These are phyloP conservation scores for Chrysotoxum bicinctum DNA, from an alignment of 2,888 invertebrate species.

Conservation along the genomic window DNA sequence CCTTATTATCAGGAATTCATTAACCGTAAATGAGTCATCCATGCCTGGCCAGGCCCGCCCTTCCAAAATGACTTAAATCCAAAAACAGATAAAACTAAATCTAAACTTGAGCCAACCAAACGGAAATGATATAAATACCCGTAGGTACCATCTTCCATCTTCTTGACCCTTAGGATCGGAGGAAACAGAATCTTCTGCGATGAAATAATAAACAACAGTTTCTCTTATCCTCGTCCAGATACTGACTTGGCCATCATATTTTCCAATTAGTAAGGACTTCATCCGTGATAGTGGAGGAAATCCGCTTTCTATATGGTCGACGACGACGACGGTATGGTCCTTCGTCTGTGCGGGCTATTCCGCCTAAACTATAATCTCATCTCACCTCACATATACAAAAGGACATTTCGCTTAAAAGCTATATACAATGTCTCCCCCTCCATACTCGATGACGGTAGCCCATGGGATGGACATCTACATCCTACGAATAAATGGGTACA, in stretches of 20 bases:
- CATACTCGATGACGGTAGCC: slow-evolving; percentile 23
- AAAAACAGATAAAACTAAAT: slow-evolving; percentile 57
- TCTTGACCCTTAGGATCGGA: background rate
- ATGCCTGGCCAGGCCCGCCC: background rate
- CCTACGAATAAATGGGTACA: background rate
- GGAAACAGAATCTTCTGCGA: background rate
- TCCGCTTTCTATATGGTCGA: slow-evolving; percentile 16
- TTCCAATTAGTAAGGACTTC: slow-evolving; percentile 64
- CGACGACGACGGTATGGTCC: background rate
- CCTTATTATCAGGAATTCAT: slow-evolving; percentile 64
- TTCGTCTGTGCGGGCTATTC: slow-evolving; percentile 22
- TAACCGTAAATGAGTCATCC: slow-evolving; percentile 39
- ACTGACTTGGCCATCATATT: slow-evolving; percentile 64
- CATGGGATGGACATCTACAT: slow-evolving; percentile 24
- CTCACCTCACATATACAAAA: slow-evolving; percentile 59
- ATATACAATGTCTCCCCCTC: slow-evolving; percentile 25
- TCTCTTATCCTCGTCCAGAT: slow-evolving; percentile 39
- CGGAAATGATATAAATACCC: slow-evolving; percentile 46
- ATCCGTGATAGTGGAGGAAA: slow-evolving; percentile 51
- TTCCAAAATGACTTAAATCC: slow-evolving; percentile 27
- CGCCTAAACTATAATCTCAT: slow-evolving; percentile 65
- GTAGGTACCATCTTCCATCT: background rate
- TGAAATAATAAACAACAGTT: slow-evolving; percentile 52
- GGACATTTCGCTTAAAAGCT: slow-evolving; percentile 68
- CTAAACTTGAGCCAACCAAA: slow-evolving; percentile 46